A percentile compares a stretch with the other conserved stretches of the same genome.
Evolutionary conservation across 1,140 invertebrate genomes (phyloP).

Genomic region (Listronotus oregonensis): DNA sequence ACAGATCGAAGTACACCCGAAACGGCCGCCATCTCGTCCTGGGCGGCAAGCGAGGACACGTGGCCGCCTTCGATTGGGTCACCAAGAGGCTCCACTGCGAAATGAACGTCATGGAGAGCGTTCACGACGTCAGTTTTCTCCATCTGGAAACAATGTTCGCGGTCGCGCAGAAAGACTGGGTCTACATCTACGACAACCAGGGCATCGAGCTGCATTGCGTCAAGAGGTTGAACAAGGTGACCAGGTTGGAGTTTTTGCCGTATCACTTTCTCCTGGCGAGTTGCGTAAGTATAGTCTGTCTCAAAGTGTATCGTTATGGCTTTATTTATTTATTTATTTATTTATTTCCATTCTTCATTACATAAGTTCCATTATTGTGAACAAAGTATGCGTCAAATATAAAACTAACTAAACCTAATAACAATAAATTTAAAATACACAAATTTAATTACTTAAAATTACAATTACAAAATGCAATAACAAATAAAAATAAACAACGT

Average conservation of each 20-base stretch:
- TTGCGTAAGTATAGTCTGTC: constrained; percentile 77
- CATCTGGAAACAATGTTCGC: constrained; percentile 98
- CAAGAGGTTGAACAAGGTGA: constrained; percentile 80
- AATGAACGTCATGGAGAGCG: constrained; percentile 96
- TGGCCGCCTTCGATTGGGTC: constrained; percentile 97
- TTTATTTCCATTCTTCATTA: no score
- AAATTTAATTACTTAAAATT: no score
- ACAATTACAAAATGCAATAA: no score
- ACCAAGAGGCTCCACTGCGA: constrained; percentile 95
- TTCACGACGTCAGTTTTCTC: constrained; percentile 90
- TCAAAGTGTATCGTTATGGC: no score
- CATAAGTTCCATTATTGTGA: no score
- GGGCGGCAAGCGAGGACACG: constrained; percentile 89
- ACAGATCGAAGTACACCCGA: constrained; percentile 77
- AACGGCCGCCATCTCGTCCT: constrained; percentile 92
- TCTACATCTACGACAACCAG: constrained; percentile 96
- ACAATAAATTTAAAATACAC: no score
- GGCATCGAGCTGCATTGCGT: constrained; percentile 97
- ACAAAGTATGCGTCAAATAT: no score
- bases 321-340: no score
- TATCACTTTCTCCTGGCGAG: constrained; percentile 96
- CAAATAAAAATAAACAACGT: no score
- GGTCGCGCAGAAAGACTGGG: constrained; percentile 95
- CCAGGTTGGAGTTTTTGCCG: constrained; percentile 90
- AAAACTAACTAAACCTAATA: no score